Evolutionary conservation across 2,888 invertebrate genomes (phyloP).

Genomic region (Zele albiditarsus): DNA sequence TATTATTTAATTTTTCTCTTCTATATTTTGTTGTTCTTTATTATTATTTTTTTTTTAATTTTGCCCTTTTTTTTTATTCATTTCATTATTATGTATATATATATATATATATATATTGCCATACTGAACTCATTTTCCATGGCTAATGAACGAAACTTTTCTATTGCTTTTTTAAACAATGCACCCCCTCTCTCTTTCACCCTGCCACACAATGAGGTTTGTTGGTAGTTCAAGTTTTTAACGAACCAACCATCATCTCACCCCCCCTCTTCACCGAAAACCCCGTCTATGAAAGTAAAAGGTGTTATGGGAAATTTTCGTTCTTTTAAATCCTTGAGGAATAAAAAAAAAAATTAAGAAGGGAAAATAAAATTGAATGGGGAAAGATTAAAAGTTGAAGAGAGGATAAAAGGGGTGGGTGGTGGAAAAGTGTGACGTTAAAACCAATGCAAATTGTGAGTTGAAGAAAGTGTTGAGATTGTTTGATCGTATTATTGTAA

Average conservation of each 20-base stretch:
- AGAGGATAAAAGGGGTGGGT: background rate
- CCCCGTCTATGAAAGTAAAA: background rate
- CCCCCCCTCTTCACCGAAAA: too few relatives aligned
- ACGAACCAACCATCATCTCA: background rate
- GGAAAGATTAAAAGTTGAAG: background rate
- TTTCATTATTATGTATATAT: background rate
- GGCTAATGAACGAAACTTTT: slow-evolving; percentile 60
- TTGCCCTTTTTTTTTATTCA: background rate
- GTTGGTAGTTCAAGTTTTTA: background rate
- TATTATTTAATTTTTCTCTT: too few relatives aligned
- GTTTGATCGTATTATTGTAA: too few relatives aligned
- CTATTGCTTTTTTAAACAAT: slow-evolving; percentile 62
- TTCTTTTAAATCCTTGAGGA: background rate
- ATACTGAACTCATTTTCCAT: slow-evolving; percentile 6
- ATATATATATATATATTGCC: background rate
- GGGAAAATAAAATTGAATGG: too few relatives aligned
- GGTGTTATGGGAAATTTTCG: background rate
- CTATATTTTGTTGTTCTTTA: too few relatives aligned
- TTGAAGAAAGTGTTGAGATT: too few relatives aligned
- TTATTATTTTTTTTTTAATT: background rate
- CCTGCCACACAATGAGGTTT: background rate
- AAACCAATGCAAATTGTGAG: background rate
- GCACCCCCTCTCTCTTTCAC: slow-evolving; percentile 42
- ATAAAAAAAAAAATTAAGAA: background rate
- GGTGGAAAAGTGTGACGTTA: background rate